phyloP scores from a whole-genome alignment of 2,797 vertebrate species.

The Sorex maritimensis region DNA sequence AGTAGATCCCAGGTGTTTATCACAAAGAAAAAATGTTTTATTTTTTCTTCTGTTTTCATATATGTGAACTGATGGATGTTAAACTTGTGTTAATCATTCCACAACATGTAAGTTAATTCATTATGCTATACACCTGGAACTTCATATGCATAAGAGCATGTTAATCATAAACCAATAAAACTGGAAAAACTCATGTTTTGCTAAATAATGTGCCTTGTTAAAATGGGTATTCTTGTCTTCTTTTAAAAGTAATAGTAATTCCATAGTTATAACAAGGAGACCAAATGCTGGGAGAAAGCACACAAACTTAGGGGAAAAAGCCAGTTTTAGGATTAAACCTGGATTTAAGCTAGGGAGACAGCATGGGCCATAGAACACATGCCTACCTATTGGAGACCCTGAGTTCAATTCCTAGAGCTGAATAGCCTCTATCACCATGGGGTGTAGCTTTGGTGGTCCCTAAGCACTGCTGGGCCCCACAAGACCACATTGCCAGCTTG shows the following conservation, averaged over 20 bases:
- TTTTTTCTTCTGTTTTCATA: not conserved
- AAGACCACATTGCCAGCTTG: too few species aligned
- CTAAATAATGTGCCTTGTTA: conserved; percentile 36
- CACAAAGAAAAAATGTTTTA: not conserved
- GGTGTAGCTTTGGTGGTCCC: too few species aligned
- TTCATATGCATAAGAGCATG: not conserved
- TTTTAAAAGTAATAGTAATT: conserved; percentile 21
- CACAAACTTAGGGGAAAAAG: not conserved
- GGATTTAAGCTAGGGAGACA: not conserved
- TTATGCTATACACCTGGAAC: not conserved
- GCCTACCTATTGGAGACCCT: too few species aligned
- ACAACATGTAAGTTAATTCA: not conserved
- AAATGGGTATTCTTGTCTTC: conserved; percentile 19
- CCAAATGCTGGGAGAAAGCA: not conserved
- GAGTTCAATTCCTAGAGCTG: too few species aligned
- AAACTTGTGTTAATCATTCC: not conserved
- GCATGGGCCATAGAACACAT: too few species aligned
- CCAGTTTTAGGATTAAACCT: conserved; percentile 29
- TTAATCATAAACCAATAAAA: not conserved
- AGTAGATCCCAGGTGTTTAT: not conserved
- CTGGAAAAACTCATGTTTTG: conserved; percentile 1
- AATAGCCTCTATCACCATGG: too few species aligned
- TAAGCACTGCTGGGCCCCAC: too few species aligned
- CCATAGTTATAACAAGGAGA: not conserved
- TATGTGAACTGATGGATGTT: not conserved